A percentile compares a stretch with the other conserved stretches of the same genome.
Evolutionary conservation across 2,888 invertebrate genomes (phyloP).

Genomic region (Liodrosophila aerea): DNA sequence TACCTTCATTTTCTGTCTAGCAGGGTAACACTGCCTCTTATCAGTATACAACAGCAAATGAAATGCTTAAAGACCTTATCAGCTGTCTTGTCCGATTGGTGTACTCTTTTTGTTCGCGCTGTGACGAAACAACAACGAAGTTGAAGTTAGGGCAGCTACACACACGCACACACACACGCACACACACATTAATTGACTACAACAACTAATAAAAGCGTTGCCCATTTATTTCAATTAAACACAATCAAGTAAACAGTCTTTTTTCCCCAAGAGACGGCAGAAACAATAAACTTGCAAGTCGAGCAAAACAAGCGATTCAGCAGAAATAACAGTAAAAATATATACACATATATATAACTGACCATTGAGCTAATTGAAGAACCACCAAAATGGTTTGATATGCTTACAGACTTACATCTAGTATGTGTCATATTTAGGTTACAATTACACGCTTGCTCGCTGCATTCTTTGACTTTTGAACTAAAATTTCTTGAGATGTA

Average conservation of each 20-base stretch:
- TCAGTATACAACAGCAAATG: constrained; percentile 22
- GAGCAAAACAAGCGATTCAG: constrained; percentile 14
- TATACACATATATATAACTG: constrained; percentile 11
- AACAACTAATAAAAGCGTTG: constrained; percentile 52
- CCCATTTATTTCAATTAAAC: constrained; percentile 81
- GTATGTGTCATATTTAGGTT: too few relatives aligned
- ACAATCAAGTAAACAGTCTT: constrained; percentile 70
- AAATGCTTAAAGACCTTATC: neutral
- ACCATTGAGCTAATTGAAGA: constrained; percentile 42
- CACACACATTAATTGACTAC: constrained; percentile 54
- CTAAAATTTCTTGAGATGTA: too few relatives aligned
- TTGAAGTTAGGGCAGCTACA: constrained; percentile 23
- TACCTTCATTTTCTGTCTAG: too few relatives aligned
- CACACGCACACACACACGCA: neutral
- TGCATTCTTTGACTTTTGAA: neutral
- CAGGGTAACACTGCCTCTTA: constrained; percentile 32
- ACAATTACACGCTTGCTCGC: too few relatives aligned
- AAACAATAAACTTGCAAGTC: constrained; percentile 33
- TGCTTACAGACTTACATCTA: neutral
- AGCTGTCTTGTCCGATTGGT: too few relatives aligned
- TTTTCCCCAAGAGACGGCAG: constrained; percentile 26
- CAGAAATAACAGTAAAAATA: constrained; percentile 14
- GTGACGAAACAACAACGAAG: constrained; percentile 2
- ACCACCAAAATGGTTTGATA: neutral
- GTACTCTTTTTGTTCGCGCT: constrained; percentile 5